A percentile compares a stretch with the other conserved stretches of the same genome.
phyloP scores from a whole-genome alignment of 1,140 invertebrate species.

The Galendromus occidentalis region DNA sequence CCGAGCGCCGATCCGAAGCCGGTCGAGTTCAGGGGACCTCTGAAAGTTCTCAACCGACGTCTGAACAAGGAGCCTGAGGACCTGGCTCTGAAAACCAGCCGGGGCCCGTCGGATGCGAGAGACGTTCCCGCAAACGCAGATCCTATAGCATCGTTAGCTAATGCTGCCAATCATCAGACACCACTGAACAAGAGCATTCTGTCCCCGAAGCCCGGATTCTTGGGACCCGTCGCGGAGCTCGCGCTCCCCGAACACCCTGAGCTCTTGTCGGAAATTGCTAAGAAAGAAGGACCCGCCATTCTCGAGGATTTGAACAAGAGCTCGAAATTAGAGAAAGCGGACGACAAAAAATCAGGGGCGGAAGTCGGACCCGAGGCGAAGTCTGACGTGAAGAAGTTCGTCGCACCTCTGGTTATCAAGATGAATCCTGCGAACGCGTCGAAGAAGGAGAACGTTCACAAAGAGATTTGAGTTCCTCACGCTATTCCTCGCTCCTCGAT shows the following conservation, averaged over 20 bases:
- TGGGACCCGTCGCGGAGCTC: not conserved
- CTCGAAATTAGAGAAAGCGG: not conserved
- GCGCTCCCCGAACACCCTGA: not conserved
- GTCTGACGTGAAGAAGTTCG: not conserved
- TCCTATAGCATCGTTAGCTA: too few species aligned
- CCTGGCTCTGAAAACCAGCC: too few species aligned
- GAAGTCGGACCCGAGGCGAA: not conserved
- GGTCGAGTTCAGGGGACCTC: not conserved
- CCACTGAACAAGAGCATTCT: not conserved
- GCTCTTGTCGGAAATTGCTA: not conserved
- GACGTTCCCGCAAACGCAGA: too few species aligned
- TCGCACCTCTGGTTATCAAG: not conserved
- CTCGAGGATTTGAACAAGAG: not conserved
- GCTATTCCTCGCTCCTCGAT: too few species aligned
- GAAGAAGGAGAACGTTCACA: not conserved
- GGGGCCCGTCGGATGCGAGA: too few species aligned
- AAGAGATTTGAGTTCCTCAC: not conserved
- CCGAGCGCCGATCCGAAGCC: not conserved
- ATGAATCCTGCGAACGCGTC: slow-evolving; percentile 3
- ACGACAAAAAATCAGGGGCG: not conserved
- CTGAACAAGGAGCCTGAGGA: not conserved
- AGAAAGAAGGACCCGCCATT: not conserved
- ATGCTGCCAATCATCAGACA: too few species aligned
- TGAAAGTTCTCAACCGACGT: not conserved
- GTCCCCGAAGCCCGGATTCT: not conserved